Percentiles rank a stretch among this genome's conserved stretches.
Conservation (phyloP, 2,113 vertebrate genomes). For the Galeopterus variegatus region DNA sequence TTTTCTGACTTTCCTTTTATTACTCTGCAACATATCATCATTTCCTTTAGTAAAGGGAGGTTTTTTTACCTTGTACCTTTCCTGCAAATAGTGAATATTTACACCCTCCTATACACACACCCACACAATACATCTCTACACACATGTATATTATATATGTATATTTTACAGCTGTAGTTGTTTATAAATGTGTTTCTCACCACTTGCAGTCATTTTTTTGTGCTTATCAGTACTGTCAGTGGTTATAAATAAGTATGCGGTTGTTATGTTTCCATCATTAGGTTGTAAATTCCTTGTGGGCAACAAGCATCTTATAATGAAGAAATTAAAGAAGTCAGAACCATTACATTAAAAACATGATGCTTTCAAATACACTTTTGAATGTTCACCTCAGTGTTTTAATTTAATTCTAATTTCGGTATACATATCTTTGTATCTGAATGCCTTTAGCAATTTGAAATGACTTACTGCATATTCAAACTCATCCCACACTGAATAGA, state of each 20-base stretch:
- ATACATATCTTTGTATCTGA: conserved; percentile 68
- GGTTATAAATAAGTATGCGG: conserved; percentile 58
- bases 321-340: conserved; percentile 64
- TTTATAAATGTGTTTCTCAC: conserved; percentile 61
- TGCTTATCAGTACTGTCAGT: conserved; percentile 24
- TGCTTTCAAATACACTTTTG: conserved; percentile 59
- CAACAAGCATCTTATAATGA: conserved; percentile 60
- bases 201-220: conserved; percentile 31
- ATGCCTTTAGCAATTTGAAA: conserved; percentile 69
- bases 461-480: conserved; percentile 58
- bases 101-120: not conserved
- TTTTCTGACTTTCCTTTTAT: conserved; percentile 19
- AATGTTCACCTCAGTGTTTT: conserved; percentile 65
- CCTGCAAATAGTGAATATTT: conserved; percentile 40
- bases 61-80: not conserved
- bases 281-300: conserved; percentile 50
- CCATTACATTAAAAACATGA: conserved; percentile 63
- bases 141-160: not conserved
- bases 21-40: not conserved
- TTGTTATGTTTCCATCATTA: conserved; percentile 38
- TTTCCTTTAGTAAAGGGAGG: not conserved
- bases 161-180: not conserved
- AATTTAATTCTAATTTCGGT: conserved; percentile 71
- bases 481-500: conserved; percentile 49
- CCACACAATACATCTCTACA: not conserved